A percentile compares a stretch with the other conserved stretches of the same genome.
These are phyloP conservation scores for Holothuria glaberrima DNA, from an alignment of 35 echinoderm and acorn worm genomes.

Conservation along the genomic window DNA sequence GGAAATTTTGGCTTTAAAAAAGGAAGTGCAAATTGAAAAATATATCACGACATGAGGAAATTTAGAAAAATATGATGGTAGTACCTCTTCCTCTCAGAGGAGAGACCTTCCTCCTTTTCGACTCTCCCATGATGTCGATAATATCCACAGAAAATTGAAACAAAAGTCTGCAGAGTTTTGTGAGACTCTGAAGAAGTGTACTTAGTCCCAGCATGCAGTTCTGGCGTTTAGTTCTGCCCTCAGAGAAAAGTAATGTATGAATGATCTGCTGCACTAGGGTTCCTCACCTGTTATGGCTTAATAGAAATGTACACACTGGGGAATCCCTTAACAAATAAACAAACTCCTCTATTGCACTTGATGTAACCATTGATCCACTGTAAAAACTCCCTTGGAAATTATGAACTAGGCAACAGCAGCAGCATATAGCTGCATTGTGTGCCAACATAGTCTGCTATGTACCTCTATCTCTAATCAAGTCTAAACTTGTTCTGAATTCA, in stretches of 20 bases:
- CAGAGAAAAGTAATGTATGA: background rate
- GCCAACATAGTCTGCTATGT: background rate
- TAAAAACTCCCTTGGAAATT: background rate
- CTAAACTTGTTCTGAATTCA: constrained; percentile 45
- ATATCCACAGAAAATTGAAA: constrained; percentile 2
- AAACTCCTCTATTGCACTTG: background rate
- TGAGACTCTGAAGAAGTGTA: constrained; percentile 1
- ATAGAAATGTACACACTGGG: background rate
- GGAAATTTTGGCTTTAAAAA: too few species aligned
- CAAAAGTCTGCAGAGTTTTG: constrained; percentile 43
- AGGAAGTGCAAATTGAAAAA: too few species aligned
- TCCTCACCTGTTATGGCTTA: constrained; percentile 33
- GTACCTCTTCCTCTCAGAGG: constrained; percentile 13
- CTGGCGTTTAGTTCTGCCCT: background rate
- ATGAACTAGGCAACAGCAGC: background rate
- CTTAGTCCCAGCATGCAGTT: constrained; percentile 27
- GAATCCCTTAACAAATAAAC: constrained; percentile 17
- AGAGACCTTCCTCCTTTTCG: constrained; percentile 36
- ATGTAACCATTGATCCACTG: too few species aligned
- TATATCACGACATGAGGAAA: too few species aligned
- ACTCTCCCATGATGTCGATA: constrained; percentile 52
- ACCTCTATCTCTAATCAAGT: constrained; percentile 7
- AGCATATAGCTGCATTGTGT: background rate
- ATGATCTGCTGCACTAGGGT: background rate
- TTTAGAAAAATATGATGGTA: too few species aligned